A percentile compares a stretch with the other conserved stretches of the same genome.
Conservation (phyloP, 2,888 invertebrate genomes). For the Ephialtes manifestator region DNA sequence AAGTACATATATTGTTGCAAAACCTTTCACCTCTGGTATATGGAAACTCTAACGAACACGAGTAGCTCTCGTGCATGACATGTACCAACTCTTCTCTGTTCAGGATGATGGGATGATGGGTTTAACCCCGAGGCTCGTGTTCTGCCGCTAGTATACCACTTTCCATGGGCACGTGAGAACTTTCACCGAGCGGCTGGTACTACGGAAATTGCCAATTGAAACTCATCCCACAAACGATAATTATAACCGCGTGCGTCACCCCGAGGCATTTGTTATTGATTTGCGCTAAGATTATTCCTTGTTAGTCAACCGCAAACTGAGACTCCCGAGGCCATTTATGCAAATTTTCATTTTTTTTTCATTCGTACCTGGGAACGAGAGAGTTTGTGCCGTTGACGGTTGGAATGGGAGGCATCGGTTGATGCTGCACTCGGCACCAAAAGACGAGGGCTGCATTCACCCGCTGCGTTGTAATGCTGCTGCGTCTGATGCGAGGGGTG, state of each 20-base stretch:
- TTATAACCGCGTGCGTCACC: conserved; percentile 49
- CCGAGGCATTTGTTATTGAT: conserved; percentile 47
- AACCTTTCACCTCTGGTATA: background rate
- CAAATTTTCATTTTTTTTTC: conserved; percentile 15
- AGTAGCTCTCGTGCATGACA: background rate
- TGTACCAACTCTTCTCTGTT: conserved; percentile 5
- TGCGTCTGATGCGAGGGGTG: conserved; percentile 72
- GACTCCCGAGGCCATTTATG: background rate
- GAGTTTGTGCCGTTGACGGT: conserved; percentile 88
- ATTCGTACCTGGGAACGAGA: conserved; percentile 88
- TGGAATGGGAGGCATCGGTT: conserved; percentile 83
- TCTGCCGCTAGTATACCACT: background rate
- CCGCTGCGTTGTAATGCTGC: conserved; percentile 77
- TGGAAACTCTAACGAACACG: background rate
- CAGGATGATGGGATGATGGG: background rate
- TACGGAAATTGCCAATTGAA: conserved; percentile 66
- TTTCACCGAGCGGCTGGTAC: conserved; percentile 51
- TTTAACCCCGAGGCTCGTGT: background rate
- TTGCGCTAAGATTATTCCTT: conserved; percentile 35
- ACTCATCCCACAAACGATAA: conserved; percentile 61
- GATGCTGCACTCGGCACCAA: conserved; percentile 86
- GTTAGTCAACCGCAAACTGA: background rate
- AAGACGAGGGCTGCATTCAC: conserved; percentile 85
- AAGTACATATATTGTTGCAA: background rate
- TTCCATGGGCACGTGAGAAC: conserved; percentile 32